Evolutionary conservation across 2,888 invertebrate genomes (phyloP).

Genomic region (Volucella bombylans): DNA sequence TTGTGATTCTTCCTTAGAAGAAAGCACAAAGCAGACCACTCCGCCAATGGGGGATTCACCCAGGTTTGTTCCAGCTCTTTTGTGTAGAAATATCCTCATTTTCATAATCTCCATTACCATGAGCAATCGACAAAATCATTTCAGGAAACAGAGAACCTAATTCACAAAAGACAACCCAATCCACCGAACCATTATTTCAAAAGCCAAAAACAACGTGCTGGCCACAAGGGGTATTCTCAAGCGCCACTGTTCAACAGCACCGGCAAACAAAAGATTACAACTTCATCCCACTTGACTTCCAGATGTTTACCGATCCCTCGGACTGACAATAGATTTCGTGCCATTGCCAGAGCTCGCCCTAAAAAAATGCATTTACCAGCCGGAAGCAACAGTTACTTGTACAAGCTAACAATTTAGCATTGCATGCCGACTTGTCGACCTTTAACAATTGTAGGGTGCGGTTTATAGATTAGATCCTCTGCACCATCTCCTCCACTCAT

Average conservation of each 20-base stretch:
- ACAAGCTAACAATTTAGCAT: conserved; percentile 58
- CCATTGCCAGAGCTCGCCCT: conserved; percentile 8
- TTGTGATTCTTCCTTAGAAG: no score
- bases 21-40: no score
- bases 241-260: conserved; percentile 47
- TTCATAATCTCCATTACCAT: no score
- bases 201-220: conserved; percentile 33
- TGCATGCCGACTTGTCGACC: conserved; percentile 48
- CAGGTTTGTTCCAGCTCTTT: no score
- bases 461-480: conserved; percentile 22
- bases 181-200: conserved; percentile 9
- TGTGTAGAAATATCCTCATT: no score
- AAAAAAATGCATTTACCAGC: conserved; percentile 36
- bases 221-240: conserved; percentile 31
- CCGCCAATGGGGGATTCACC: no score
- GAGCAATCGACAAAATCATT: no score
- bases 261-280: conserved; percentile 41
- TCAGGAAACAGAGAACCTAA: no score
- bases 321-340: conserved; percentile 42
- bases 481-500: conserved; percentile 7
- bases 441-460: conserved; percentile 62
- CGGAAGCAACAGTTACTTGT: conserved; percentile 52
- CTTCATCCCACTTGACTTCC: conserved; percentile 60
- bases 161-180: conserved; percentile 25
- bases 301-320: conserved; percentile 53